Evolutionary conservation across 2,797 vertebrate species (phyloP).

Genomic region (Triplophysa bombifrons): DNA sequence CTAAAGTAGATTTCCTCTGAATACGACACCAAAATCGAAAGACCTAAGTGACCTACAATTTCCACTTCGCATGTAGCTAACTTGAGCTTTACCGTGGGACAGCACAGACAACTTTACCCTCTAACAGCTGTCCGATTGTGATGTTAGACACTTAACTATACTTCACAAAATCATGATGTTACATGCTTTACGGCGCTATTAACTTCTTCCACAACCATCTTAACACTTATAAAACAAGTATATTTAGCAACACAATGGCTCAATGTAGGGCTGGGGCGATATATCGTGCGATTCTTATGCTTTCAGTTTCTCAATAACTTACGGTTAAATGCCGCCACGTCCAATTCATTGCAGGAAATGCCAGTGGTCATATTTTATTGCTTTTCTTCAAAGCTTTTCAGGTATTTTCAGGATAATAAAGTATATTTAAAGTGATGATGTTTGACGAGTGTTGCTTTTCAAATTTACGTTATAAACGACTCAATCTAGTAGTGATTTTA

Average conservation of each 20-base stretch:
- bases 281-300: too few species aligned
- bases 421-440: too few species aligned
- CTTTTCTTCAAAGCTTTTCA: too few species aligned
- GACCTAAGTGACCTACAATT: slow-evolving; percentile 32
- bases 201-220: slow-evolving; percentile 5
- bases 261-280: background rate
- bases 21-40: slow-evolving; percentile 36
- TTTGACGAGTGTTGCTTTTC: too few species aligned
- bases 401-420: too few species aligned
- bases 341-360: too few species aligned
- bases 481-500: too few species aligned
- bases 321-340: too few species aligned
- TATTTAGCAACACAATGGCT: slow-evolving; percentile 4
- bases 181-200: slow-evolving; percentile 8
- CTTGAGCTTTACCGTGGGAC: background rate
- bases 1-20: slow-evolving; percentile 17
- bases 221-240: slow-evolving; percentile 8
- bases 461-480: too few species aligned
- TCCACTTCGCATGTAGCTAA: slow-evolving; percentile 45
- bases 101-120: slow-evolving; percentile 17
- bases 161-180: background rate
- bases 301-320: too few species aligned
- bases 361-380: too few species aligned
- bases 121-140: slow-evolving; percentile 29
- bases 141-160: slow-evolving; percentile 24